These are phyloP conservation scores for Lasioglossum figueresi DNA, from an alignment of 2,888 invertebrate species.

Conservation along the genomic window DNA sequence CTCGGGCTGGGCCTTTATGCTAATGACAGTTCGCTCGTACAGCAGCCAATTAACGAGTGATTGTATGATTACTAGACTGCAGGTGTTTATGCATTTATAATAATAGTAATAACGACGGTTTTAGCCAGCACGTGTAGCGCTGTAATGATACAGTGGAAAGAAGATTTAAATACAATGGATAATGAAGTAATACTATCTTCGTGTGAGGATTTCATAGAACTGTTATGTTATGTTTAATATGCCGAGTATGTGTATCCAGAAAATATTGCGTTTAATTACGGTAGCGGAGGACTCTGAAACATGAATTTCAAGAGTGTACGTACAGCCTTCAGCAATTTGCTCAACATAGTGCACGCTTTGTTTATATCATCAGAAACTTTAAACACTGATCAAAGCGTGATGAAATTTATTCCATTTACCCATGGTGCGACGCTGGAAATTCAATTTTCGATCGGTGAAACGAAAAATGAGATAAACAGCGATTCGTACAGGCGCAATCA, in stretches of 20 bases:
- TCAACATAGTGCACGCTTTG: neutral
- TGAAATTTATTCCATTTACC: neutral
- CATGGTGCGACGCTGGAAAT: neutral
- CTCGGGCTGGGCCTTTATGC: neutral
- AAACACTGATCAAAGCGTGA: neutral
- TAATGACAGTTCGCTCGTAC: neutral
- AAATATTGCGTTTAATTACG: neutral
- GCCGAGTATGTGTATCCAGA: neutral
- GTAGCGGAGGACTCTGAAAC: neutral
- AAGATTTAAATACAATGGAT: neutral
- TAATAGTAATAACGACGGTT: neutral
- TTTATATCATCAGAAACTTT: neutral
- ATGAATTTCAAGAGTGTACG: neutral
- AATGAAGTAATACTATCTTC: neutral
- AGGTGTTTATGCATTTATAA: neutral
- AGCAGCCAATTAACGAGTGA: neutral
- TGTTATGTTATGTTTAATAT: neutral
- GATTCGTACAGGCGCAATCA: too few relatives aligned
- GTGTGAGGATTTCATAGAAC: neutral
- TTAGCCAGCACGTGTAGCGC: neutral
- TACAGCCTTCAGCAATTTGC: neutral
- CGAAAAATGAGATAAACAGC: too few relatives aligned
- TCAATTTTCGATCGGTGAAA: neutral
- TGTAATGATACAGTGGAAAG: neutral
- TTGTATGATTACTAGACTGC: neutral